These are phyloP conservation scores for Channallabes apus DNA, from an alignment of 2,797 vertebrate genomes.

Conservation along the genomic window DNA sequence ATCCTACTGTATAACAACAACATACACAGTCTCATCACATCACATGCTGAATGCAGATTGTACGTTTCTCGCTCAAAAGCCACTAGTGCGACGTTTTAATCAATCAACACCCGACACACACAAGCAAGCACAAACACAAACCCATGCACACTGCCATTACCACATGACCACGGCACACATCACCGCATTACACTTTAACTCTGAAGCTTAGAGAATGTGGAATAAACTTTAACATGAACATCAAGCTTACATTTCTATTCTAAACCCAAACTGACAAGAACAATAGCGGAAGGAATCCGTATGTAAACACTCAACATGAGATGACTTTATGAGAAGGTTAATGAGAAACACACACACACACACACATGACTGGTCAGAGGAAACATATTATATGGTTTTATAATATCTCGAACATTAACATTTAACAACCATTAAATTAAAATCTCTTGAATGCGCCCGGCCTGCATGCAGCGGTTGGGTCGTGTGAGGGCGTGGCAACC, in stretches of 20 bases:
- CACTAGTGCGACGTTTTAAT: not conserved
- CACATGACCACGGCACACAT: not conserved
- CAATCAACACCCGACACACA: not conserved
- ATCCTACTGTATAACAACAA: not conserved
- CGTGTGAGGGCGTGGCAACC: too few species aligned
- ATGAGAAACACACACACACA: not conserved
- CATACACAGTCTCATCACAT: not conserved
- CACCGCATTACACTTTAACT: not conserved
- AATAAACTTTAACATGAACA: not conserved
- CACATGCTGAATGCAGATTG: not conserved
- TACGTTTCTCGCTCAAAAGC: not conserved
- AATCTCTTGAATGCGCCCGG: too few species aligned
- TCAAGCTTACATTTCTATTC: not conserved
- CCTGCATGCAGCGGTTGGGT: too few species aligned
- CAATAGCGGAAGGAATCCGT: not conserved
- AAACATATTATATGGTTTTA: too few species aligned
- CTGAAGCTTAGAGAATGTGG: not conserved
- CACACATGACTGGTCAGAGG: too few species aligned
- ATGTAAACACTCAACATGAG: not conserved
- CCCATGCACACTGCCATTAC: constrained; percentile 3
- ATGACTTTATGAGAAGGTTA: not conserved
- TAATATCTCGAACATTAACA: too few species aligned
- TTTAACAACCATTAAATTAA: too few species aligned
- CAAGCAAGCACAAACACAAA: not conserved
- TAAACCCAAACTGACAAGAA: not conserved